These are phyloP conservation scores for Drosophila percnosoma DNA, from an alignment of 2,888 invertebrate species.

Conservation along the genomic window DNA sequence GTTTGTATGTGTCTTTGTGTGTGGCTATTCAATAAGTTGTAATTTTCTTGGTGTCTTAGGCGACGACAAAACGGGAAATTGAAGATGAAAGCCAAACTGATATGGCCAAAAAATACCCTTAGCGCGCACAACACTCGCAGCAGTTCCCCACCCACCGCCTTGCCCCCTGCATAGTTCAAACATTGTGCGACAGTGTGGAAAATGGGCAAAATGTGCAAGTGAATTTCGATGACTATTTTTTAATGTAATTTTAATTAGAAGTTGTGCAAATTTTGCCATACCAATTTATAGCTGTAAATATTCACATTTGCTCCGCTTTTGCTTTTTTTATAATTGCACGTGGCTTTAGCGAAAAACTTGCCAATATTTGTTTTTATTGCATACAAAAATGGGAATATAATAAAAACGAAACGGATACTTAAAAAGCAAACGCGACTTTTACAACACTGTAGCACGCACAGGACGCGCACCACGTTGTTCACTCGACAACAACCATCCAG, in stretches of 20 bases:
- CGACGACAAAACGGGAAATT: constrained; percentile 72
- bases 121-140: constrained; percentile 23
- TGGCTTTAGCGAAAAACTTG: constrained; percentile 31
- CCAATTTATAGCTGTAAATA: constrained; percentile 18
- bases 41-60: constrained; percentile 72
- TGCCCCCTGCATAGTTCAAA: too few relatives aligned
- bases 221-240: constrained; percentile 44
- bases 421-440: constrained; percentile 35
- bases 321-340: constrained; percentile 49
- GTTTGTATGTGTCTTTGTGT: constrained; percentile 29
- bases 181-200: constrained; percentile 61
- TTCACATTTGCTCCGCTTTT: neutral
- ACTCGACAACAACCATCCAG: constrained; percentile 84
- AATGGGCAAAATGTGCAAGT: constrained; percentile 75
- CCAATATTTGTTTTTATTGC: constrained; percentile 24
- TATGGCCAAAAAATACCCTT: constrained; percentile 64
- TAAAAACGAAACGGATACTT: constrained; percentile 51
- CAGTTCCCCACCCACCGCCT: neutral
- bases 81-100: constrained; percentile 74
- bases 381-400: constrained; percentile 24
- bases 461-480: constrained; percentile 63
- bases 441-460: constrained; percentile 48
- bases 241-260: constrained; percentile 23
- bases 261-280: constrained; percentile 19
- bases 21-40: constrained; percentile 78